A percentile compares a stretch with the other conserved stretches of the same genome.
Conservation (phyloP, 2,797 vertebrate genomes). For the Mormyrus hasselquistii region DNA sequence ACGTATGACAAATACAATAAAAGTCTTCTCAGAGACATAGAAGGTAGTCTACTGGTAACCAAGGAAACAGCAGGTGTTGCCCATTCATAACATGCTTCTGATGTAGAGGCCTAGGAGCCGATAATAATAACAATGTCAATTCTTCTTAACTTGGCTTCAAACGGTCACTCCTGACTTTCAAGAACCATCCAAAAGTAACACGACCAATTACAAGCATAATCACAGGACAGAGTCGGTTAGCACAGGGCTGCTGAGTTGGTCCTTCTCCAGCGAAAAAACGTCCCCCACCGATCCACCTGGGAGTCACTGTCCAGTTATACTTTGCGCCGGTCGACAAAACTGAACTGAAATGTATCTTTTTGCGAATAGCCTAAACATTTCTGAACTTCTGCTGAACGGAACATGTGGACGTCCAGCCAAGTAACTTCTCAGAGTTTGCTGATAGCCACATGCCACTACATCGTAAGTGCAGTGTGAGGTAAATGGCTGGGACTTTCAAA, state of each 20-base stretch:
- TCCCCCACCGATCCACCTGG: not conserved
- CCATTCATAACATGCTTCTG: not conserved
- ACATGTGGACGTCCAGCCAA: not conserved
- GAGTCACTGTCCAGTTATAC: not conserved
- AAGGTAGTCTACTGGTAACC: not conserved
- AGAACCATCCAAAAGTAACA: not conserved
- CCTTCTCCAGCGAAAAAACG: not conserved
- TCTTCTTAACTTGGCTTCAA: not conserved
- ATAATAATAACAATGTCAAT: not conserved
- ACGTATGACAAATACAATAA: conserved; percentile 9
- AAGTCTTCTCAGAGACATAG: not conserved
- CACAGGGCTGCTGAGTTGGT: not conserved
- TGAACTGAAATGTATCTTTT: not conserved
- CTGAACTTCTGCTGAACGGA: not conserved
- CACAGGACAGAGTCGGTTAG: not conserved
- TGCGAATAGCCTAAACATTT: not conserved
- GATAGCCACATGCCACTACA: not conserved
- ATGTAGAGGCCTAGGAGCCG: not conserved
- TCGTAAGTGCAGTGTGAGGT: not conserved
- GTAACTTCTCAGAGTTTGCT: not conserved
- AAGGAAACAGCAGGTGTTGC: not conserved
- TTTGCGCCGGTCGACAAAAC: not conserved
- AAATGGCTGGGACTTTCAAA: not conserved
- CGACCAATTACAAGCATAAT: not conserved
- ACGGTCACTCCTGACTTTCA: not conserved